Base-by-base conservation (phyloP, 2,797 vertebrate genomes). In the Buphagus erythrorhynchus region DNA sequence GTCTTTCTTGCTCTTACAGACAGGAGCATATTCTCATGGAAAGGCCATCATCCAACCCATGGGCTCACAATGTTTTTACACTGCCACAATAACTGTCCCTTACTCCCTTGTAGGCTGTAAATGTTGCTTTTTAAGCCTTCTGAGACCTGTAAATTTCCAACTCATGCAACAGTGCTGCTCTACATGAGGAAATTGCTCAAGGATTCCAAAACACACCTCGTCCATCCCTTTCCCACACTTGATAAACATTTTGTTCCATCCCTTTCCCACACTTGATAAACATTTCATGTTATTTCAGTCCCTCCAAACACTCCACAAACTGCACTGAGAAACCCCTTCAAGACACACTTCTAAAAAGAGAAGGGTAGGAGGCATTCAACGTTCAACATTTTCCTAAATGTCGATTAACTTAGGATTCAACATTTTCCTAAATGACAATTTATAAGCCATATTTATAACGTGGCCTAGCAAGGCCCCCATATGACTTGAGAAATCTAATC, bases 401-500 rank as follows among this genome's bases (percentile, higher is more conserved):
- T 52, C 19, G 49, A 52, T 52, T 52, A 17, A 52, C 31, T 52
- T 52, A 31, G 58, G 51, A 71, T 68, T 65, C 88, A 57, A 75
- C 38, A 31, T 89, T 89, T 93, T 73, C 59, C 77, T 66, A 58
- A 84, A 54, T 1, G 4, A 65, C 85, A 81, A 48, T 15, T 62
- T 75, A 36, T 66, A 81, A 80, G 59, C 72, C 73, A 57, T 68
- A 86, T 74, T 93, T 96, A 80, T 84, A 93, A 88, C 22, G 4
- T 35, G 61, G 89, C 80, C 91, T 68, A 88, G 67, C 79, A 71
- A 82, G 86, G 74, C 69, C 82, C 49, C 65, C 51, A 69, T 79
- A 71, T 66, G 55, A 87, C 78, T 91, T 19, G n/a, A 67, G 75
- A 92, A 95, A 77, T 78, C 58, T 51, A 76, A 96, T 73, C 74